Conservation (phyloP, 2,113 vertebrate species). For the Loxodonta africana region DNA sequence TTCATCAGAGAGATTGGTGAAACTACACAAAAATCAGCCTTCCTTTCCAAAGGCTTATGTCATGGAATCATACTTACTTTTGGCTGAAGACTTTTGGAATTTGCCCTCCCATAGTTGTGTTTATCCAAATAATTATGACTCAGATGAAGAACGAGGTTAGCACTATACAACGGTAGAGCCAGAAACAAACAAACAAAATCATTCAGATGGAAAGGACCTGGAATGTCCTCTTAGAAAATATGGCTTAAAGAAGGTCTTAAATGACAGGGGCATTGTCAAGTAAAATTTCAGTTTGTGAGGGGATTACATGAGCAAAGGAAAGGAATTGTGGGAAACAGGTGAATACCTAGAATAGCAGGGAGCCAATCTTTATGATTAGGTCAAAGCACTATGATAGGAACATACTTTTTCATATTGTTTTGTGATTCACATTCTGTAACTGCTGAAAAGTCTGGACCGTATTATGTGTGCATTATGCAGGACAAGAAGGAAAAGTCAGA, state of each 20-base stretch:
- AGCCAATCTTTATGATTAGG: conserved; percentile 27
- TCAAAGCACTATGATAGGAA: conserved; percentile 12
- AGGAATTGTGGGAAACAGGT: neutral
- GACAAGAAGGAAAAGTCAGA: conserved; percentile 54
- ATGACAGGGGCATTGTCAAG: neutral
- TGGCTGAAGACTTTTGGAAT: neutral
- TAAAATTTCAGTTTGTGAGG: neutral
- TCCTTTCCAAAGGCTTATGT: neutral
- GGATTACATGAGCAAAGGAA: neutral
- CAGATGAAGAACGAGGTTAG: neutral
- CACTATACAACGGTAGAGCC: neutral
- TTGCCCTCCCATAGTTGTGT: neutral
- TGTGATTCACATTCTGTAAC: conserved; percentile 65
- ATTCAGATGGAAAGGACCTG: neutral
- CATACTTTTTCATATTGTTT: conserved; percentile 60
- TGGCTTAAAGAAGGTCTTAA: neutral
- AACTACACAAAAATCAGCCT: neutral
- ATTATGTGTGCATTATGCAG: conserved; percentile 29
- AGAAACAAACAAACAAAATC: neutral
- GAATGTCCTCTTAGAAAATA: neutral
- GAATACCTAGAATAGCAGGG: neutral
- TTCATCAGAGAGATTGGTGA: conserved; percentile 20
- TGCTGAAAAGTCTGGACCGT: conserved; percentile 25
- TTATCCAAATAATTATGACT: neutral
- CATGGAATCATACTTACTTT: neutral